Evolutionary conservation across 2,888 invertebrate species (phyloP).

Genomic region (Malachius bipustulatus): DNA sequence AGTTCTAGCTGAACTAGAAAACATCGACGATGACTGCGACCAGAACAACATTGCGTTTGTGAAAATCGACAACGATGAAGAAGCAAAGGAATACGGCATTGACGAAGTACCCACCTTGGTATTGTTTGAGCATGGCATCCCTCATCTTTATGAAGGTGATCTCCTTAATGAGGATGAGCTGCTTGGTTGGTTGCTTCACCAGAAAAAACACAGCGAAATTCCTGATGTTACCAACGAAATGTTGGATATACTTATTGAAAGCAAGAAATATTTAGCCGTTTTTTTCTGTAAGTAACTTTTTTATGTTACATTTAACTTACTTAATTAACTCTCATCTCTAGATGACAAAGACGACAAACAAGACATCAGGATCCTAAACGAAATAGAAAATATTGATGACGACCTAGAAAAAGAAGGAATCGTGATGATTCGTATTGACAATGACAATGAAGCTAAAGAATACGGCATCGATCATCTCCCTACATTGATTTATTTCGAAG

Average conservation of each 20-base stretch:
- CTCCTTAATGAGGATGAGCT: constrained; percentile 82
- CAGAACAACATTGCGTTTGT: constrained; percentile 85
- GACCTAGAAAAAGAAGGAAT: constrained; percentile 83
- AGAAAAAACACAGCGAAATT: constrained; percentile 81
- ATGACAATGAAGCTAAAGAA: constrained; percentile 80
- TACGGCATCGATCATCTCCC: constrained; percentile 83
- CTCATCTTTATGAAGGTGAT: constrained; percentile 52
- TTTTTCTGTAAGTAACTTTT: constrained; percentile 70
- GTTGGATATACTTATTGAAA: constrained; percentile 81
- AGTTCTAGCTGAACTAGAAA: constrained; percentile 71
- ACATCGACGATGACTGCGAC: constrained; percentile 89
- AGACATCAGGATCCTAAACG: constrained; percentile 75
- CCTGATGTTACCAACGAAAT: constrained; percentile 88
- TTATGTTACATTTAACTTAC: constrained; percentile 1
- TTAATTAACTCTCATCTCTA: constrained; percentile 31
- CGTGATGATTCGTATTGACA: constrained; percentile 81
- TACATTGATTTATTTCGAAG: constrained; percentile 78
- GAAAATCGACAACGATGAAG: constrained; percentile 77
- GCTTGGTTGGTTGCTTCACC: constrained; percentile 81
- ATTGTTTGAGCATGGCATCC: constrained; percentile 51
- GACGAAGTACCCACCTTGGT: constrained; percentile 74
- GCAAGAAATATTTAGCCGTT: constrained; percentile 70
- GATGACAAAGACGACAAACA: constrained; percentile 86
- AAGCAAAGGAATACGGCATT: constrained; percentile 83
- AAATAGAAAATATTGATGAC: constrained; percentile 86